Evolutionary conservation across 1,140 invertebrate genomes (phyloP).

Genomic region (Brachionus koreanus): DNA sequence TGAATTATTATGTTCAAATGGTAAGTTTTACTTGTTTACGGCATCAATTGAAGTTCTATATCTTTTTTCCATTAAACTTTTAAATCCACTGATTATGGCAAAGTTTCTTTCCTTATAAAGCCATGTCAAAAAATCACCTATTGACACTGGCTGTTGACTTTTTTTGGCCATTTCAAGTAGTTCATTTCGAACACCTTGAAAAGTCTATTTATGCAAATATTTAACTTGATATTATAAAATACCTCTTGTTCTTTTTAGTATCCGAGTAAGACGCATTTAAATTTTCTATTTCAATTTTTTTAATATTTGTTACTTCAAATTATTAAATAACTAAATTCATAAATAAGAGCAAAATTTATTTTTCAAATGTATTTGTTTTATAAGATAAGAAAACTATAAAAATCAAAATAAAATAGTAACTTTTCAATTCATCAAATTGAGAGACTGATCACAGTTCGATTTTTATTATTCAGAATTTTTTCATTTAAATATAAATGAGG

Average conservation of each 20-base stretch:
- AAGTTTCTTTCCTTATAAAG: constrained; percentile 30
- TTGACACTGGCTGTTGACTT: neutral
- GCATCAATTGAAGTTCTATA: neutral
- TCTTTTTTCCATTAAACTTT: neutral
- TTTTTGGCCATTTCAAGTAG: neutral
- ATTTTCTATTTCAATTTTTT: too few species aligned
- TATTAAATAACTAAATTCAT: neutral
- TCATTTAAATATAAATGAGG: too few species aligned
- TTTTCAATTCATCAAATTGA: too few species aligned
- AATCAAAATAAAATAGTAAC: too few species aligned
- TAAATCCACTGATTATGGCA: neutral
- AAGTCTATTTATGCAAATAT: neutral
- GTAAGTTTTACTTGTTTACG: constrained; percentile 24
- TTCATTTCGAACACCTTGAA: neutral
- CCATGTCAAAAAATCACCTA: constrained; percentile 14
- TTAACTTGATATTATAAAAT: neutral
- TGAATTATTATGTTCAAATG: neutral
- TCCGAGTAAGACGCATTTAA: neutral
- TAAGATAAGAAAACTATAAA: neutral
- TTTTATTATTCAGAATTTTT: too few species aligned
- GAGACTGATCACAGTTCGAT: too few species aligned
- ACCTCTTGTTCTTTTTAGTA: neutral
- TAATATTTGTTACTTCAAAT: neutral
- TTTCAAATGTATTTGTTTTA: neutral
- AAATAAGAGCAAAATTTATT: neutral